Percentiles rank a stretch among this genome's conserved stretches.
These are phyloP conservation scores for Ptilodon capucinus DNA, from an alignment of 2,888 invertebrate species.

Conservation along the genomic window DNA sequence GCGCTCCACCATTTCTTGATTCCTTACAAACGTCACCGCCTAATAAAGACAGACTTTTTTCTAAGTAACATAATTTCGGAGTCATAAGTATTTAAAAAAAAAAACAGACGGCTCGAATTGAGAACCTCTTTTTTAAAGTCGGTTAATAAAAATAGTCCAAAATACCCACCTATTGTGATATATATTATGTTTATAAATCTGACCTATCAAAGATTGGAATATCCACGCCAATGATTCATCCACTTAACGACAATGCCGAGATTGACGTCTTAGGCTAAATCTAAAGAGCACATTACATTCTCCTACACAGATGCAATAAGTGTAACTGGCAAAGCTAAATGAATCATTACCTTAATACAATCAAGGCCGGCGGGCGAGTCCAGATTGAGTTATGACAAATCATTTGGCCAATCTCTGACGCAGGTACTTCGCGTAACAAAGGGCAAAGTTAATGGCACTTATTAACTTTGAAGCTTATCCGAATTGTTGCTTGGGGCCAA, in stretches of 20 bases:
- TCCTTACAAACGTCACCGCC: too few species aligned
- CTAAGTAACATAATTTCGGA: too few species aligned
- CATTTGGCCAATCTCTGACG: constrained; percentile 38
- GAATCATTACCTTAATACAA: constrained; percentile 52
- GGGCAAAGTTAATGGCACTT: constrained; percentile 36
- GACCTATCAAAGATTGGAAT: neutral
- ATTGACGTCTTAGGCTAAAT: constrained; percentile 2
- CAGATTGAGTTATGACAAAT: constrained; percentile 44
- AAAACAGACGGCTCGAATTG: too few species aligned
- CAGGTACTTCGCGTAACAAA: constrained; percentile 38
- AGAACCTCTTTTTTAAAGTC: too few species aligned
- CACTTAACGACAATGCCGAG: neutral
- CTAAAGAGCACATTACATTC: constrained; percentile 9
- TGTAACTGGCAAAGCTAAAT: constrained; percentile 22
- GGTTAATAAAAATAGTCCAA: too few species aligned
- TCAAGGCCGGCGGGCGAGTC: constrained; percentile 38
- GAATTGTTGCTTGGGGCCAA: constrained; percentile 18
- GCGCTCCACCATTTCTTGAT: too few species aligned
- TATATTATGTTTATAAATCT: too few species aligned
- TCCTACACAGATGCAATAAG: constrained; percentile 31
- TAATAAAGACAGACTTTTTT: too few species aligned
- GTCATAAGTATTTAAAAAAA: too few species aligned
- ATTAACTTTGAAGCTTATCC: constrained; percentile 30
- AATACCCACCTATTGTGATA: too few species aligned
- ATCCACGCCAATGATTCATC: neutral